Conservation (phyloP, 2,797 vertebrate genomes). For the Fistularia commersonii region DNA sequence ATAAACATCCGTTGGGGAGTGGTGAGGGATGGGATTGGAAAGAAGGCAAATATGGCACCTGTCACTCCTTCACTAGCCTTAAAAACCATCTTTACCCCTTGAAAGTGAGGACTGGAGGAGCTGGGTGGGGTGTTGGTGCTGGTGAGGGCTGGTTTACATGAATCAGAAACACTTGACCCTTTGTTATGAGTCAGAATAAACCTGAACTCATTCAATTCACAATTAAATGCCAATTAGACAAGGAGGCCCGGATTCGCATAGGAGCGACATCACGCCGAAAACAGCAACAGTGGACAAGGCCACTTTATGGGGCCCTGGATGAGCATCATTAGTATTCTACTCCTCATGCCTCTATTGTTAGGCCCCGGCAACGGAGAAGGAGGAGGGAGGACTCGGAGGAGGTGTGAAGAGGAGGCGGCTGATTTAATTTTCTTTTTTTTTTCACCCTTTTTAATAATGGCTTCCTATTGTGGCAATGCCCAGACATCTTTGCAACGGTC, state of each 20-base stretch:
- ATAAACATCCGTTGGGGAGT: constrained; percentile 54
- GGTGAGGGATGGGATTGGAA: constrained; percentile 29
- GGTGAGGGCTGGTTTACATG: no score
- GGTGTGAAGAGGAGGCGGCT: constrained; percentile 59
- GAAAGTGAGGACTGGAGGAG: no score
- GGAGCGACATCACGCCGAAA: no score
- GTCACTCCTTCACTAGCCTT: neutral
- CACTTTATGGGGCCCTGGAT: constrained; percentile 32
- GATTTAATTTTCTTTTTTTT: constrained; percentile 74
- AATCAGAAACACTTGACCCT: no score
- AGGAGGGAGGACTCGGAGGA: constrained; percentile 34
- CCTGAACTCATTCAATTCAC: no score
- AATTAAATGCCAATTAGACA: no score
- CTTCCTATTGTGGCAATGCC: constrained; percentile 39
- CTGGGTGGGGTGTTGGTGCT: no score
- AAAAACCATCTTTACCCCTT: no score
- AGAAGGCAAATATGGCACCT: constrained; percentile 13
- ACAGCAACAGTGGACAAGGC: no score
- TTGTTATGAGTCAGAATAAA: no score
- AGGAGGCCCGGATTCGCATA: no score
- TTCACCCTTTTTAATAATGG: constrained; percentile 59
- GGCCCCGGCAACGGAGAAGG: constrained; percentile 42
- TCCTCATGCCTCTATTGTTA: constrained; percentile 77
- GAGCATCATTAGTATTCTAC: constrained; percentile 77
- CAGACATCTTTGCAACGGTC: constrained; percentile 7